Conservation (phyloP, 1,140 invertebrate species). For the Hirudo medicinalis region DNA sequence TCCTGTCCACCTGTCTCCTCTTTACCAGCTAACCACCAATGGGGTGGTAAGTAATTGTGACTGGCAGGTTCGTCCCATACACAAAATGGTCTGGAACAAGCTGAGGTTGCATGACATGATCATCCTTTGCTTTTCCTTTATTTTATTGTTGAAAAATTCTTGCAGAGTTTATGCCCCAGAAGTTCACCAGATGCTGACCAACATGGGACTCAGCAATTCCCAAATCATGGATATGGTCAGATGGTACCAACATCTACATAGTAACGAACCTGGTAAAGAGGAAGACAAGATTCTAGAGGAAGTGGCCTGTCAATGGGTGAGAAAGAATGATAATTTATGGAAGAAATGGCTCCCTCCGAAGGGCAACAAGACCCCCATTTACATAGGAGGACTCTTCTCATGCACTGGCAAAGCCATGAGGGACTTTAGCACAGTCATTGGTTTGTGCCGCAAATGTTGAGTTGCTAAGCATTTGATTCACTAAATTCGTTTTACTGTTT, state of each 20-base stretch:
- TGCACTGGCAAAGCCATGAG: slow-evolving; percentile 54
- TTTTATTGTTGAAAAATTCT: no score
- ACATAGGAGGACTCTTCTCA: slow-evolving; percentile 35
- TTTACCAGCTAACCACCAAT: not conserved
- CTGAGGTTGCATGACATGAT: not conserved
- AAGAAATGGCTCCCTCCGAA: not conserved
- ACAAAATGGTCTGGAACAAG: slow-evolving; percentile 2
- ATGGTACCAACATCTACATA: no score
- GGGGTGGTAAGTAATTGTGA: not conserved
- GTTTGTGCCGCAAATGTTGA: slow-evolving; percentile 41
- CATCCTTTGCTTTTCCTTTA: no score
- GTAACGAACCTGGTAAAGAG: no score
- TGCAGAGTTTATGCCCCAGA: no score
- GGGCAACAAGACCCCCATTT: slow-evolving; percentile 5
- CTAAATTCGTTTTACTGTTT: no score
- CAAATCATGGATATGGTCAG: no score
- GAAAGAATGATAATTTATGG: not conserved
- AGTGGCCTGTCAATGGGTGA: not conserved
- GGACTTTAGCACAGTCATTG: slow-evolving; percentile 57
- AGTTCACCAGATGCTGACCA: no score
- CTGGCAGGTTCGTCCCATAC: slow-evolving; percentile 4
- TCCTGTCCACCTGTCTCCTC: not conserved
- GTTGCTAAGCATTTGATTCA: no score
- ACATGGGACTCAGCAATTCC: no score
- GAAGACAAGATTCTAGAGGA: no score